Evolutionary conservation across 2,113 vertebrate genomes (phyloP).

Genomic region (Chascanopsetta lugubris): DNA sequence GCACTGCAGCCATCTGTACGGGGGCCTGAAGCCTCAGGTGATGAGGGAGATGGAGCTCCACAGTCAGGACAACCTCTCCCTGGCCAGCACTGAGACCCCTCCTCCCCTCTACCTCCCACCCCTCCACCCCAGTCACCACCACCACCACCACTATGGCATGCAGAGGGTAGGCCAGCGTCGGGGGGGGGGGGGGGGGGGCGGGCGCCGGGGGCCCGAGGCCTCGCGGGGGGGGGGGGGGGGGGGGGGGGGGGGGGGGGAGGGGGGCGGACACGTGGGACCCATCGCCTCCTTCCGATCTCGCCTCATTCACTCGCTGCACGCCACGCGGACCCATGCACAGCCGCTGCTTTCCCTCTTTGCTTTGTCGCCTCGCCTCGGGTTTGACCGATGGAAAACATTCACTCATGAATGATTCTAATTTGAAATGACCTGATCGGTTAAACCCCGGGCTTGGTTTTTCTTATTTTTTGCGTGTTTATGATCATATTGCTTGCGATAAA

Average conservation of each 20-base stretch:
- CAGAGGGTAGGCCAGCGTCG: constrained; percentile 85
- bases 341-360: constrained; percentile 20
- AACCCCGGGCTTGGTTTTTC: too few species aligned
- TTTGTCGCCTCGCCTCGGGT: constrained; percentile 13
- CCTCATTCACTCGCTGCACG: neutral
- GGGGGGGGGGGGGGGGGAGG: neutral
- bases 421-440: too few species aligned
- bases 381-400: constrained; percentile 28
- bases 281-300: neutral
- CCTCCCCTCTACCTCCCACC: constrained; percentile 91
- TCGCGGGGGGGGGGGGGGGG: neutral
- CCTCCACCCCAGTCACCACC: constrained; percentile 72
- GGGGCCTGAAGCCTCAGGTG: constrained; percentile 94
- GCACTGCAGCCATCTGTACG: constrained; percentile 96
- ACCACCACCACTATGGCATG: constrained; percentile 89
- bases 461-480: too few species aligned
- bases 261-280: neutral
- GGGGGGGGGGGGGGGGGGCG: too few species aligned
- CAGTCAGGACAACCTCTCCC: constrained; percentile 94
- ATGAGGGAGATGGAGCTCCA: constrained; percentile 94
- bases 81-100: constrained; percentile 94
- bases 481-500: too few species aligned
- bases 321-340: too few species aligned
- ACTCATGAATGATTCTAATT: too few species aligned
- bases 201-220: too few species aligned